These are phyloP conservation scores for Fundulus diaphanus DNA, from an alignment of 2,797 vertebrate species.

Conservation along the genomic window DNA sequence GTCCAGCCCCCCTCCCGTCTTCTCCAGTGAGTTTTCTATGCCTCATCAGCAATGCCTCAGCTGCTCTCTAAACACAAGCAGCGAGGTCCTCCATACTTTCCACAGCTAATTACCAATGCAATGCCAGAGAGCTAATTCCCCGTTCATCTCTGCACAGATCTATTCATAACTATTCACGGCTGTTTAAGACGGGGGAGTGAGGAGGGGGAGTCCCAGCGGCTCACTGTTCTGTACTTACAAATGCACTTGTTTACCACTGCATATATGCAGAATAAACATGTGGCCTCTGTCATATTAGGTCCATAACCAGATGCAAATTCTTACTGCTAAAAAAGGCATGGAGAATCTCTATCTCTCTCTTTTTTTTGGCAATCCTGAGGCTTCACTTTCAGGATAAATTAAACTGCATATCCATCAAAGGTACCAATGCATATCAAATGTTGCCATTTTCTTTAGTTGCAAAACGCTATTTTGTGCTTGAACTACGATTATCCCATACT, in stretches of 20 bases:
- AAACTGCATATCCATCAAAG: conserved; percentile 14
- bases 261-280: conserved; percentile 72
- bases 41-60: conserved; percentile 93
- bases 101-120: conserved; percentile 94
- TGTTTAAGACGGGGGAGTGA: conserved; percentile 77
- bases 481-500: not conserved
- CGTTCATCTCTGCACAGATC: conserved; percentile 88
- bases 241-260: conserved; percentile 63
- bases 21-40: conserved; percentile 97
- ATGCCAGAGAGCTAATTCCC: conserved; percentile 92
- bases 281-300: conserved; percentile 70
- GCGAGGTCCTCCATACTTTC: conserved; percentile 89
- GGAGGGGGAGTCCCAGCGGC: conserved; percentile 64
- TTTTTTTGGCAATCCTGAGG: conserved; percentile 19
- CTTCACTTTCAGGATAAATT: conserved; percentile 10
- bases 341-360: not conserved
- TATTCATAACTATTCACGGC: conserved; percentile 90
- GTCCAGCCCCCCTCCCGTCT: conserved; percentile 91
- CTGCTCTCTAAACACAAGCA: conserved; percentile 89
- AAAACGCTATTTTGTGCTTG: not conserved
- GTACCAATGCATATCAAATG: conserved; percentile 5
- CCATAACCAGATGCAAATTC: conserved; percentile 36
- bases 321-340: conserved; percentile 8
- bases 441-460: not conserved
- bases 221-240: conserved; percentile 69